Percentiles rank a stretch among this genome's conserved stretches.
phyloP scores from a whole-genome alignment of 2,888 invertebrate species.

The Electrophaes corylata region DNA sequence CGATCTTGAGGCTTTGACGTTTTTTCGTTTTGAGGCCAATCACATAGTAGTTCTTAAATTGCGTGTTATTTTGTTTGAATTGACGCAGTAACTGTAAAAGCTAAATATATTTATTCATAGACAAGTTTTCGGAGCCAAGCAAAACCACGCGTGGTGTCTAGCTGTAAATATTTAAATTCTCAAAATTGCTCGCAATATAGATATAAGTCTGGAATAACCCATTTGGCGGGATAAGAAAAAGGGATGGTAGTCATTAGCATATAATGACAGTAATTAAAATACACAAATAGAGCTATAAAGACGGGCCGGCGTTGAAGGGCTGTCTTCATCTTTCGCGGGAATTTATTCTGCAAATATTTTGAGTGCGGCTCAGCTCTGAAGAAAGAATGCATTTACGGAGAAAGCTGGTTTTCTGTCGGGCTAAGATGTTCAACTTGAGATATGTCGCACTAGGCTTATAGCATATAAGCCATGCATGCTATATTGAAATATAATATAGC shows the following conservation, averaged over 20 bases:
- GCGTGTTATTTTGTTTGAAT: too few species aligned
- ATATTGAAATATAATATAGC: too few species aligned
- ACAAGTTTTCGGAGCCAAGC: conserved; percentile 34
- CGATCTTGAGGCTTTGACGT: too few species aligned
- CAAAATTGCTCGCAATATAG: conserved; percentile 73
- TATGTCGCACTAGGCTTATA: too few species aligned
- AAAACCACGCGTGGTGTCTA: background rate
- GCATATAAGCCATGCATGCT: too few species aligned
- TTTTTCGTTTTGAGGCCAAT: too few species aligned
- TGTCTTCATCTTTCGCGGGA: conserved; percentile 80
- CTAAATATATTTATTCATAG: background rate
- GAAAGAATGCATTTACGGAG: conserved; percentile 38
- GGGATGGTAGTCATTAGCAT: conserved; percentile 85
- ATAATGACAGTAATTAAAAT: conserved; percentile 90
- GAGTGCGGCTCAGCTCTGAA: conserved; percentile 59
- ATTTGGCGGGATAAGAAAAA: conserved; percentile 84
- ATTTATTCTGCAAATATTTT: conserved; percentile 84
- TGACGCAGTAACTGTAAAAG: too few species aligned
- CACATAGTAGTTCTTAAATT: too few species aligned
- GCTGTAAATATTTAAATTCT: conserved; percentile 81
- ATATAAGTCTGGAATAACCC: conserved; percentile 82
- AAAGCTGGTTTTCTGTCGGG: conserved; percentile 42
- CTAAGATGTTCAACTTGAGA: too few species aligned
- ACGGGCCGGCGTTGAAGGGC: conserved; percentile 81
- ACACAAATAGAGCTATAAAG: conserved; percentile 88